These are phyloP conservation scores for Diploptera punctata DNA, from an alignment of 2,888 invertebrate genomes.

Conservation along the genomic window DNA sequence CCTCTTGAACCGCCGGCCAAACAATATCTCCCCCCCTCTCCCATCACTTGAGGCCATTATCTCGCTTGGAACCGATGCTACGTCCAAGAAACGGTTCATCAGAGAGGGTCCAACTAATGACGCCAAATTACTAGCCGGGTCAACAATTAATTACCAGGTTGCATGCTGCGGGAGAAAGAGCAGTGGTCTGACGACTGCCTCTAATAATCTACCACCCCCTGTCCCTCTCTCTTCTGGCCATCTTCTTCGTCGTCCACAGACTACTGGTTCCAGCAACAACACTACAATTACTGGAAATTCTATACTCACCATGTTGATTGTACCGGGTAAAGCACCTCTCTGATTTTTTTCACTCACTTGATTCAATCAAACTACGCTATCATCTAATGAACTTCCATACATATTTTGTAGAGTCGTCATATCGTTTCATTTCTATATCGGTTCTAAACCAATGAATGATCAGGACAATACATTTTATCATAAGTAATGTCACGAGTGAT, in stretches of 20 bases:
- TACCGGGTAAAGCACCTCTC: not conserved
- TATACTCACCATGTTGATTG: conserved; percentile 1
- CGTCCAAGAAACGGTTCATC: conserved; percentile 28
- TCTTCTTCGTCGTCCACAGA: not conserved
- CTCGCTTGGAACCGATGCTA: conserved; percentile 1
- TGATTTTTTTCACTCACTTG: no score
- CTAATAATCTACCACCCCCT: conserved; percentile 21
- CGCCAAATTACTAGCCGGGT: conserved; percentile 39
- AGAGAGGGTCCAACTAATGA: conserved; percentile 36
- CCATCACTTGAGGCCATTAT: conserved; percentile 27
- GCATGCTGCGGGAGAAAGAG: conserved; percentile 24
- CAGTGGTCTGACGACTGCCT: conserved; percentile 22
- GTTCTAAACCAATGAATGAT: no score
- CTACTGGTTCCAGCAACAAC: not conserved
- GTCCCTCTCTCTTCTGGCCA: not conserved
- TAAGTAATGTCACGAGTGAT: no score
- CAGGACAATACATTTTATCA: no score
- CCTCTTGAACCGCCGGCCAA: not conserved
- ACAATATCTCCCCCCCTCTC: conserved; percentile 21
- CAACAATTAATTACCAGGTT: conserved; percentile 39
- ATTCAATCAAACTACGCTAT: no score
- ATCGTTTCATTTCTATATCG: no score
- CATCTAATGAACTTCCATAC: no score
- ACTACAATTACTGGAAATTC: not conserved
- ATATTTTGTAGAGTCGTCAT: no score